phyloP scores from a whole-genome alignment of 35 echinoderm and acorn worm species.

The Holothuria glaberrima region DNA sequence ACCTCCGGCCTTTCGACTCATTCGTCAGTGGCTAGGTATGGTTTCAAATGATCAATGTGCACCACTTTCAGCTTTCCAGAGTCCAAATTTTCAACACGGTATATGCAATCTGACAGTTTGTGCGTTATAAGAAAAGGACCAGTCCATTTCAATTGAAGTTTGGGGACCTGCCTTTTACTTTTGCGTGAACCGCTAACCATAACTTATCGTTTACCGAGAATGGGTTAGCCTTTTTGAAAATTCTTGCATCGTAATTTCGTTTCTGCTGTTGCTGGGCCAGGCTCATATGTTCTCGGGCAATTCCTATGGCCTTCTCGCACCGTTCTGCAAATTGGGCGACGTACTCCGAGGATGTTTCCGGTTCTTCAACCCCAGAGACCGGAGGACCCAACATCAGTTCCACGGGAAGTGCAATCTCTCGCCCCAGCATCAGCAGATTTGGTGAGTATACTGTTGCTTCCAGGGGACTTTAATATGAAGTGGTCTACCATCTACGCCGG shows the following conservation, averaged over 20 bases:
- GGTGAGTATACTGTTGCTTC: conserved; percentile 36
- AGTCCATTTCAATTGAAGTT: conserved; percentile 61
- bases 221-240: background rate
- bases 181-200: conserved; percentile 42
- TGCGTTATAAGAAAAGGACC: conserved; percentile 64
- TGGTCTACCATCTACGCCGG: conserved; percentile 11
- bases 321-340: conserved; percentile 20
- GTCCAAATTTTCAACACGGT: conserved; percentile 32
- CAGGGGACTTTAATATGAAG: background rate
- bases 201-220: conserved; percentile 38
- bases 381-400: conserved; percentile 58
- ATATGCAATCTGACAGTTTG: conserved; percentile 70
- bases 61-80: conserved; percentile 57
- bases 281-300: conserved; percentile 4
- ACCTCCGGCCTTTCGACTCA: too few species aligned
- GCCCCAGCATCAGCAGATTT: conserved; percentile 63
- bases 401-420: conserved; percentile 42
- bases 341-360: background rate
- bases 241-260: conserved; percentile 41
- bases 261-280: conserved; percentile 8
- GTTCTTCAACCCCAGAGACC: background rate
- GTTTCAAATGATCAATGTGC: conserved; percentile 69
- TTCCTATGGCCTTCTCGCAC: background rate
- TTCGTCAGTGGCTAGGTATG: background rate
- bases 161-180: conserved; percentile 36